phyloP scores from a whole-genome alignment of 2,888 invertebrate species.

The Anodontia alba region DNA sequence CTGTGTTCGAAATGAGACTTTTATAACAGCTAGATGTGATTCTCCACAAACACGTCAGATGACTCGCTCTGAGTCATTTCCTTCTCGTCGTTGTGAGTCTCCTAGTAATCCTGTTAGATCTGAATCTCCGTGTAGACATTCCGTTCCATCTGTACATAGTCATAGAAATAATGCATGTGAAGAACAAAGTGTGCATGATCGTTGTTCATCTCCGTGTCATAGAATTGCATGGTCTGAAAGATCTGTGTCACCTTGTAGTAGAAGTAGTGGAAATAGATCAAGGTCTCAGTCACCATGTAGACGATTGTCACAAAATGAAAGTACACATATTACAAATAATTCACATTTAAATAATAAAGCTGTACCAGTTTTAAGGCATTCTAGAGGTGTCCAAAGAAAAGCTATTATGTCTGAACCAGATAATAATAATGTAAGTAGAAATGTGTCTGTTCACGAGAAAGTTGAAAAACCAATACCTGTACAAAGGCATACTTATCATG shows the following conservation, averaged over 20 bases:
- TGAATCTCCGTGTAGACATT: constrained; percentile 59
- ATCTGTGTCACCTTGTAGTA: constrained; percentile 33
- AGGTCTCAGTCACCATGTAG: constrained; percentile 41
- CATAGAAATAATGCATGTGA: constrained; percentile 24
- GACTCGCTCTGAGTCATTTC: constrained; percentile 38
- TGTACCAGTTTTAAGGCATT: constrained; percentile 9
- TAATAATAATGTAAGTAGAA: neutral
- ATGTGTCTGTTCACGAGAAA: neutral
- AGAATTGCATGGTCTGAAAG: constrained; percentile 33
- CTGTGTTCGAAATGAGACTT: constrained; percentile 39
- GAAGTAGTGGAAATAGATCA: constrained; percentile 35
- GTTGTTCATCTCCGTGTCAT: constrained; percentile 33
- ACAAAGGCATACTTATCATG: neutral
- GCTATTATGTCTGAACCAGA: neutral
- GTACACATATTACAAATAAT: neutral
- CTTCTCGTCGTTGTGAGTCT: constrained; percentile 31
- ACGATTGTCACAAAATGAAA: neutral
- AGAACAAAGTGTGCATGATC: constrained; percentile 34
- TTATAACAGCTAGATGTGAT: constrained; percentile 49
- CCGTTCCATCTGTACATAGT: constrained; percentile 33
- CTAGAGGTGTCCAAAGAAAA: neutral
- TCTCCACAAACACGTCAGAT: constrained; percentile 51
- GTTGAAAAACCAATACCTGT: neutral
- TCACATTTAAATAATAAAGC: constrained; percentile 2
- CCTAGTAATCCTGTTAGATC: constrained; percentile 25